These are phyloP conservation scores for Erpornis zantholeuca DNA, from an alignment of 2,113 vertebrate species.

Conservation along the genomic window DNA sequence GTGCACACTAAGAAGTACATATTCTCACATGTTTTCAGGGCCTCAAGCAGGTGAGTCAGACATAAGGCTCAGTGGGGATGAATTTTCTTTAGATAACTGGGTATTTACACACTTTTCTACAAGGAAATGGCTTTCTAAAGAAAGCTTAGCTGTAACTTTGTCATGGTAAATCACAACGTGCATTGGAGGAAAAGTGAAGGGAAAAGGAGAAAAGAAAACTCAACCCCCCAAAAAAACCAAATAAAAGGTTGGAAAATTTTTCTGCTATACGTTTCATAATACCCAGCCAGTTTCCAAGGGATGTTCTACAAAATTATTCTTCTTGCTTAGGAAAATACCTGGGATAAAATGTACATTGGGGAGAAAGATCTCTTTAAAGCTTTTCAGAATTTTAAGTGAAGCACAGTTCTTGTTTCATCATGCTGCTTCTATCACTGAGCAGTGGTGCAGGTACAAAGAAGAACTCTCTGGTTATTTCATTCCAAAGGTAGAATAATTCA, in stretches of 20 bases:
- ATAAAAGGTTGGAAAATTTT: not conserved
- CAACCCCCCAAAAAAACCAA: not conserved
- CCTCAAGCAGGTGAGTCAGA: not conserved
- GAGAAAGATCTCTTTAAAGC: not conserved
- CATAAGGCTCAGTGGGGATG: not conserved
- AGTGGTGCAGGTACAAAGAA: not conserved
- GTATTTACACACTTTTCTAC: not conserved
- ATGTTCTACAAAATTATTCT: not conserved
- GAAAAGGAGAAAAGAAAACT: not conserved
- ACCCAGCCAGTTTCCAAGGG: not conserved
- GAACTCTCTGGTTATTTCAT: not conserved
- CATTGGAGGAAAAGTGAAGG: not conserved
- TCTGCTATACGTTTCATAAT: not conserved
- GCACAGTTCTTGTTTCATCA: not conserved
- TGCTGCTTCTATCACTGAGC: not conserved
- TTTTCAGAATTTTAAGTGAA: not conserved
- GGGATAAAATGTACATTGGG: not conserved
- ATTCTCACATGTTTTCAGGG: not conserved
- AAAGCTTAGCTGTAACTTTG: not conserved
- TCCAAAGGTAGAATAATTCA: not conserved
- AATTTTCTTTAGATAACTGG: not conserved
- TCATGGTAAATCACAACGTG: not conserved
- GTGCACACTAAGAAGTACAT: not conserved
- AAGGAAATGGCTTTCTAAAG: not conserved
- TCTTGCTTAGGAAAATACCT: not conserved